Evolutionary conservation across 2,888 invertebrate species (phyloP).

Genomic region (Exocentrus adspersus): DNA sequence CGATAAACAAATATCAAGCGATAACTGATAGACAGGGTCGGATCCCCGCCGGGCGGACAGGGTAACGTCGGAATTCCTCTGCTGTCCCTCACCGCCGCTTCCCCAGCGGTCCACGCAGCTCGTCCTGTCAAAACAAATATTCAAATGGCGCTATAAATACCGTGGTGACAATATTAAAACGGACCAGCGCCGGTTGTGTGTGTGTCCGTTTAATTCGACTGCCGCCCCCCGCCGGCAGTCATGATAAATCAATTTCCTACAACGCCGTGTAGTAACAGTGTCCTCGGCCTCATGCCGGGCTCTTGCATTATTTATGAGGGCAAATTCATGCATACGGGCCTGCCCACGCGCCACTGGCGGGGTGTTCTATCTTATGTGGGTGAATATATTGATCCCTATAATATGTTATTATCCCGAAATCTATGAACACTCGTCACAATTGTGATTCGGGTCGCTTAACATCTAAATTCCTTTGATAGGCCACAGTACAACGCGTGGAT

Average conservation of each 20-base stretch:
- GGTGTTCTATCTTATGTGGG: too few relatives aligned
- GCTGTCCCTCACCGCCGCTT: not conserved
- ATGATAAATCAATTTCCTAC: constrained; percentile 65
- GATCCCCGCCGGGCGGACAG: not conserved
- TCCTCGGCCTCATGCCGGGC: constrained; percentile 59
- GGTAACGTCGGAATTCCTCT: not conserved
- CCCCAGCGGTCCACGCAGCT: constrained; percentile 53
- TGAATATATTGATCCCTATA: too few relatives aligned
- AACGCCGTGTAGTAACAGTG: constrained; percentile 63
- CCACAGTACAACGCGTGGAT: too few relatives aligned
- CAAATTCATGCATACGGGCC: constrained; percentile 61
- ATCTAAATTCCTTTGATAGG: constrained; percentile 2
- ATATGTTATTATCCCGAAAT: too few relatives aligned
- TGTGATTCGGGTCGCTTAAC: too few relatives aligned
- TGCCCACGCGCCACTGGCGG: constrained; percentile 57
- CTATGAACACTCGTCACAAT: too few relatives aligned
- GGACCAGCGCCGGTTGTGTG: too few relatives aligned
- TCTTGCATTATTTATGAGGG: constrained; percentile 62
- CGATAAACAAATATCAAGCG: not conserved
- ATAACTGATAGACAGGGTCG: not conserved
- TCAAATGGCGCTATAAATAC: constrained; percentile 63
- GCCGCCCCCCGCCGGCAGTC: constrained; percentile 57
- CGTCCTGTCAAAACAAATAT: constrained; percentile 60
- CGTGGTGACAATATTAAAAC: constrained; percentile 66
- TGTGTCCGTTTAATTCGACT: constrained; percentile 62